Evolutionary conservation across 2,888 invertebrate genomes (phyloP), one percentile per base, ranked within the genome.

Genomic region (Andrena flavipes): DNA sequence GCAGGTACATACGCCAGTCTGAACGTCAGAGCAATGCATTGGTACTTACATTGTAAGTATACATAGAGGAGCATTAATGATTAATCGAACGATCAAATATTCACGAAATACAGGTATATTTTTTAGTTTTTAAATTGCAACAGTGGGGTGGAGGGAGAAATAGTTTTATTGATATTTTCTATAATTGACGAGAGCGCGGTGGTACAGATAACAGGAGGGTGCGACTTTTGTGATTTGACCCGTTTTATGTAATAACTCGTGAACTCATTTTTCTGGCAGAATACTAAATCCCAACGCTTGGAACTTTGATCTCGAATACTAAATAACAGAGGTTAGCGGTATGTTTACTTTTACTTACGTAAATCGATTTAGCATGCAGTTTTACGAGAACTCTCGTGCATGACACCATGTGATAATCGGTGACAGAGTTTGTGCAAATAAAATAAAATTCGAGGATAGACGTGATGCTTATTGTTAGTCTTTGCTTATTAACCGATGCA

Each of bases 311-410:
- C 67, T 69, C 30, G 8, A 79, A 60, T 33, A 54, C 49, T 62
- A 42, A 42, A 16, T 42, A 70, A 67, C 49, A 54, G 2, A 68
- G 33, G 23, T 78, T 78, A 49, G 23, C 29, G 63, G 10, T 64
- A 13, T 29, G 67, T 71, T 76, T 73, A 59, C 59, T 63, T 70
- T 84, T 56, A 60, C 76, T 82, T 82, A 73, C 70, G 84, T 76
- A 82, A 79, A 72, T 72, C 26, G 29, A 30, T 64, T 54, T 69
- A 48, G 1, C 30, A 65, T 64, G 30, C n/a, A 68, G 29, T 72
- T 51, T 49, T 42, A 8, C 13, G 10, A 16, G 13, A 72, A 30
- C 23, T 48, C 16, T 10, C 29, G 8, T 69, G 8, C 29, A 26
- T 10, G 13, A 4, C n/a, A 59, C 3, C 33, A 13, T 51, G 16